Evolutionary conservation across 37 sponge, comb jelly and placozoan species (phyloP).

Genomic region (Oscarella lobularis): DNA sequence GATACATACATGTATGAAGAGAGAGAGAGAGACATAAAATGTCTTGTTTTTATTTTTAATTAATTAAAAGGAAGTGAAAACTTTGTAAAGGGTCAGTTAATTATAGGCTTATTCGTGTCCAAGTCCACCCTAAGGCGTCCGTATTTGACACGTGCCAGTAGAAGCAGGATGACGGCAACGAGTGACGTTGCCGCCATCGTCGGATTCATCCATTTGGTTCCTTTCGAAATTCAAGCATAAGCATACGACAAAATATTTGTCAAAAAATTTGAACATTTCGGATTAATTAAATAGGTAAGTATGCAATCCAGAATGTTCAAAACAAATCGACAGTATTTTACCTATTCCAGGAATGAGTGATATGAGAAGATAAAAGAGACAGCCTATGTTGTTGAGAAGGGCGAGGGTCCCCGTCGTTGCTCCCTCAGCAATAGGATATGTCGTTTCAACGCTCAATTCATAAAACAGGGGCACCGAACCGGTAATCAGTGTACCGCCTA

Average conservation of each 20-base stretch:
- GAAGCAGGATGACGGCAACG: background rate
- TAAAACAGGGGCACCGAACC: slow-evolving; percentile 8
- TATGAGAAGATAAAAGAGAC: background rate
- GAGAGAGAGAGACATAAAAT: too few relatives aligned
- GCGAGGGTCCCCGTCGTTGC: slow-evolving; percentile 33
- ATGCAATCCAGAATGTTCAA: too few relatives aligned
- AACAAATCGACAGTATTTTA: too few relatives aligned
- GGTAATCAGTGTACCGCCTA: background rate
- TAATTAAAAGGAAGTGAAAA: too few relatives aligned
- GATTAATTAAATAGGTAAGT: too few relatives aligned
- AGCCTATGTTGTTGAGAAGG: background rate
- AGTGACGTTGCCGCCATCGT: background rate
- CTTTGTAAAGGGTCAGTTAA: too few relatives aligned
- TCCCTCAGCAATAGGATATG: slow-evolving; percentile 45
- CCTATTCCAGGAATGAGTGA: too few relatives aligned
- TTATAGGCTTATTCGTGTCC: too few relatives aligned
- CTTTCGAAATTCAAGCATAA: background rate
- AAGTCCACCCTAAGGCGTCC: background rate
- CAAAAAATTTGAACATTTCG: too few relatives aligned
- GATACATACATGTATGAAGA: too few relatives aligned
- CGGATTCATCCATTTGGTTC: background rate
- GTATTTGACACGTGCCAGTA: background rate
- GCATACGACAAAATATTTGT: too few relatives aligned
- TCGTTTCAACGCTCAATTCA: slow-evolving; percentile 50
- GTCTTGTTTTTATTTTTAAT: too few relatives aligned